Percentiles rank a stretch among this genome's conserved stretches.
These are phyloP conservation scores for Andrena praecox DNA, from an alignment of 2,888 invertebrate species.

Conservation along the genomic window DNA sequence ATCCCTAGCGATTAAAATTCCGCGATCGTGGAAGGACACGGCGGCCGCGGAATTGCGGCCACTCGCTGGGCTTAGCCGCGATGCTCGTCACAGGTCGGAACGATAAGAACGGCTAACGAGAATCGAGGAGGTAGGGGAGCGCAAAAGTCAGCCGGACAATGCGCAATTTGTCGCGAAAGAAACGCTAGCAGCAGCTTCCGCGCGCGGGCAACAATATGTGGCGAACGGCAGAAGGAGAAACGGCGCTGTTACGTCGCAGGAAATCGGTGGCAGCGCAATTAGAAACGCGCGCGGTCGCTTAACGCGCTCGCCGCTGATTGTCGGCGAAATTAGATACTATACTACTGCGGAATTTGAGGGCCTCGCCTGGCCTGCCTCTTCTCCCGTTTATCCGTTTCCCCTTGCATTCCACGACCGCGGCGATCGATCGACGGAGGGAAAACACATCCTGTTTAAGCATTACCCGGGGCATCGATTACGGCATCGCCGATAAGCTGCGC, in stretches of 20 bases:
- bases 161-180: slow-evolving; percentile 49
- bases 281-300: slow-evolving; percentile 42
- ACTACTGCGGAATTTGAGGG: slow-evolving; percentile 37
- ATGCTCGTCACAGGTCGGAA: slow-evolving; percentile 16
- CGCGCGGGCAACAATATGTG: slow-evolving; percentile 26
- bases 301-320: slow-evolving; percentile 33
- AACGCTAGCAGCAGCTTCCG: slow-evolving; percentile 40
- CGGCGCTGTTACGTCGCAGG: slow-evolving; percentile 2
- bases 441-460: neutral
- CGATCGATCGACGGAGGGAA: slow-evolving; percentile 7
- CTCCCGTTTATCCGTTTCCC: slow-evolving; percentile 23
- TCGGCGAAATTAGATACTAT: slow-evolving; percentile 65
- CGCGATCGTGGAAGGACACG: slow-evolving; percentile 1
- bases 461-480: slow-evolving; percentile 22
- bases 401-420: neutral
- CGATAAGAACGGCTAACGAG: neutral
- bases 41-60: slow-evolving; percentile 3
- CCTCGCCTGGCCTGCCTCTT: neutral
- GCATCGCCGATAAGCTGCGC: slow-evolving; percentile 4
- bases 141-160: slow-evolving; percentile 28
- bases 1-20: slow-evolving; percentile 30
- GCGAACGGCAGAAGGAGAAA: neutral
- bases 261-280: slow-evolving; percentile 48
- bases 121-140: neutral
- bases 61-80: neutral